These are phyloP conservation scores for Cyprinella venusta DNA, from an alignment of 2,797 vertebrate genomes.

Conservation along the genomic window DNA sequence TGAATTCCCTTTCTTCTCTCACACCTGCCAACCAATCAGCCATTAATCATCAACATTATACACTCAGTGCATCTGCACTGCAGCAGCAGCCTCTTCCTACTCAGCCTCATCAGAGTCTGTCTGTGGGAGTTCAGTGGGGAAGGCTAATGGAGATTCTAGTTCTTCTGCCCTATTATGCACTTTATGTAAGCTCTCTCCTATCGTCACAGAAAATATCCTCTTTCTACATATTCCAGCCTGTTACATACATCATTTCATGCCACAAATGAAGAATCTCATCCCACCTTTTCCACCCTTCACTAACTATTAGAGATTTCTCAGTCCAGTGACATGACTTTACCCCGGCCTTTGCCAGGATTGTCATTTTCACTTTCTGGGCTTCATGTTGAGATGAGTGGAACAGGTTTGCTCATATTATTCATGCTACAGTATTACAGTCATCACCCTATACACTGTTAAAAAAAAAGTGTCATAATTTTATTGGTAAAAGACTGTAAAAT, in stretches of 20 bases:
- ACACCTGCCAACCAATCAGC: conserved; percentile 49
- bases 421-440: not conserved
- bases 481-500: not conserved
- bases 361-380: not conserved
- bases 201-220: not conserved
- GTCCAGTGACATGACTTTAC: not conserved
- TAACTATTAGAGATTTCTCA: conserved; percentile 1
- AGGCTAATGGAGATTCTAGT: conserved; percentile 43
- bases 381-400: not conserved
- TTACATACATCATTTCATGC: conserved; percentile 7
- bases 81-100: conserved; percentile 23
- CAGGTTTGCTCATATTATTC: not conserved
- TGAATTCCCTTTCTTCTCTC: conserved; percentile 26
- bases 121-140: conserved; percentile 42
- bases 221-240: conserved; percentile 3
- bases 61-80: conserved; percentile 34
- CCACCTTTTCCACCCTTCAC: not conserved
- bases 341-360: not conserved
- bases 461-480: not conserved
- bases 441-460: not conserved
- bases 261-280: not conserved
- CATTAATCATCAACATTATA: conserved; percentile 48
- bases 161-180: conserved; percentile 20
- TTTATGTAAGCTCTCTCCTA: conserved; percentile 17
- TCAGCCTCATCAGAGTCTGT: conserved; percentile 30